phyloP scores from a whole-genome alignment of 53 echinoderm and acorn worm genomes.

The Holothuria scabra region DNA sequence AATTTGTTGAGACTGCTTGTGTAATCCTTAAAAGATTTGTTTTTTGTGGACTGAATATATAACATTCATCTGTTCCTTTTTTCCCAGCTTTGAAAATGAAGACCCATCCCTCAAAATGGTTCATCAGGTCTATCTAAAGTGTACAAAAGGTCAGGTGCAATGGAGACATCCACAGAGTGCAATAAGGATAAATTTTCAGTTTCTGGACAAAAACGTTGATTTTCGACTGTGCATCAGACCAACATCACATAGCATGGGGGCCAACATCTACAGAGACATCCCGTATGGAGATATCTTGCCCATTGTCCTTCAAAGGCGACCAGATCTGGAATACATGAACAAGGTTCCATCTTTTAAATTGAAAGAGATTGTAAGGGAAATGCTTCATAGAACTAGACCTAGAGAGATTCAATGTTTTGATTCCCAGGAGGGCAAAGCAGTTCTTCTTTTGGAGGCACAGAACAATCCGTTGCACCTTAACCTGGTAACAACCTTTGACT shows the following conservation, averaged over 20 bases:
- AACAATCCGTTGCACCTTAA: constrained; percentile 55
- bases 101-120: constrained; percentile 64
- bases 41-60: no score
- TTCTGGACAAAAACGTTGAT: constrained; percentile 61
- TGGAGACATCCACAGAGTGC: constrained; percentile 77
- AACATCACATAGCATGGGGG: constrained; percentile 65
- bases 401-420: constrained; percentile 78
- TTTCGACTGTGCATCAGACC: constrained; percentile 77
- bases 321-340: constrained; percentile 27
- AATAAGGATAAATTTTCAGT: constrained; percentile 76
- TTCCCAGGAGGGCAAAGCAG: constrained; percentile 76
- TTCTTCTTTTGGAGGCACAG: constrained; percentile 73
- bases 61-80: constrained; percentile 24
- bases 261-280: constrained; percentile 75
- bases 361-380: constrained; percentile 3
- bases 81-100: constrained; percentile 67
- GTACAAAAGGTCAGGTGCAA: constrained; percentile 67
- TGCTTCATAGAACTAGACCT: constrained; percentile 52
- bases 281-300: constrained; percentile 37
- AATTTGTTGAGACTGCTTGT: no score
- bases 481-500: constrained; percentile 68
- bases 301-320: not conserved
- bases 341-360: not conserved
- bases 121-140: constrained; percentile 74
- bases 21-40: no score